Conservation (phyloP, 2,797 vertebrate species). For the Chlorospingus semifuscus region DNA sequence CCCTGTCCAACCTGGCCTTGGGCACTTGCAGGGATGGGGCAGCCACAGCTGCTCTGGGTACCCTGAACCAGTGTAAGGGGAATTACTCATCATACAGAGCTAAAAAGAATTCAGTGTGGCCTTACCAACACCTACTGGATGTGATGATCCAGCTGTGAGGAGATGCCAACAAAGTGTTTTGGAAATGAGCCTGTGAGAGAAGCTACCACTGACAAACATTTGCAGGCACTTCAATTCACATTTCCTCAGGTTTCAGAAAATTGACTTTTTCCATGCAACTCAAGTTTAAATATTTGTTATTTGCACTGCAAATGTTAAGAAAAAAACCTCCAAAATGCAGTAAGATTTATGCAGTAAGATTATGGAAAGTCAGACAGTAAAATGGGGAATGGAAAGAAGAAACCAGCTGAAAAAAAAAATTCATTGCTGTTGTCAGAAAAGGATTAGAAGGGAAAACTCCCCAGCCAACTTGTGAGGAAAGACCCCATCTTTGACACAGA, state of each 20-base stretch:
- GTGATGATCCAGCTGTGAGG: background rate
- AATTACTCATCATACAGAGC: background rate
- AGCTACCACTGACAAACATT: background rate
- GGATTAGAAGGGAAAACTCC: background rate
- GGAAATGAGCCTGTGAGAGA: background rate
- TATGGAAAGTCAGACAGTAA: background rate
- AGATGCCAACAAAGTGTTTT: background rate
- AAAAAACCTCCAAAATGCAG: background rate
- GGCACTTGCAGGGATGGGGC: background rate
- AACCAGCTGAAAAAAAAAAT: background rate
- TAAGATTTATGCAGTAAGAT: background rate
- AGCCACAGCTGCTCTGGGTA: background rate
- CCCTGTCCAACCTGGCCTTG: accelerated
- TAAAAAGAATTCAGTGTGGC: background rate
- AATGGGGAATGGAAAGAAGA: background rate
- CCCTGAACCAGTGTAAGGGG: background rate
- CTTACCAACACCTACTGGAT: background rate
- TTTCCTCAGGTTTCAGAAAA: background rate
- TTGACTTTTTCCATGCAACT: background rate
- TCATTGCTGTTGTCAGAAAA: background rate
- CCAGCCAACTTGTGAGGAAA: background rate
- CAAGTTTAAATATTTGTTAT: background rate
- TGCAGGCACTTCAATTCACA: background rate
- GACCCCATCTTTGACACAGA: background rate
- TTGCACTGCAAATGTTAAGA: background rate